These are phyloP conservation scores for Drosophila quinaria DNA, from an alignment of 2,888 invertebrate genomes.

Conservation along the genomic window DNA sequence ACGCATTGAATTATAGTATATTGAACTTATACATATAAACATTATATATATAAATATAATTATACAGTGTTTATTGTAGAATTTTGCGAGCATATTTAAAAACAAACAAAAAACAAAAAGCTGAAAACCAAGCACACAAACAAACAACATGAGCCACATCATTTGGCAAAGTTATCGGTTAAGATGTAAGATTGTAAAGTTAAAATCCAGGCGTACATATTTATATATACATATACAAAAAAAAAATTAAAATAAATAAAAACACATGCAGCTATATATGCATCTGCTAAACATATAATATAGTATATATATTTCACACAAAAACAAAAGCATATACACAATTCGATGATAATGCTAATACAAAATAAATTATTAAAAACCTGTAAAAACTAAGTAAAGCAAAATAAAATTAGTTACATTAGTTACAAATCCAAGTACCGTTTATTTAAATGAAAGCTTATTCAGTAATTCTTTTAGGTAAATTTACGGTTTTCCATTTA, in stretches of 20 bases:
- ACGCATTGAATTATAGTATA: constrained; percentile 69
- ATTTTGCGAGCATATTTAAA: constrained; percentile 78
- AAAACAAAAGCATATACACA: constrained; percentile 63
- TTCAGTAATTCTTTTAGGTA: neutral
- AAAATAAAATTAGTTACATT: constrained; percentile 82
- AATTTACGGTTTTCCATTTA: too few relatives aligned
- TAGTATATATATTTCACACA: constrained; percentile 55
- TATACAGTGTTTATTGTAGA: constrained; percentile 72
- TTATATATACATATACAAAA: constrained; percentile 75
- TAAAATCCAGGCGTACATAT: constrained; percentile 75
- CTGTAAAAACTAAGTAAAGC: constrained; percentile 80
- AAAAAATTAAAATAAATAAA: constrained; percentile 15
- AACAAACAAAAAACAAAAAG: constrained; percentile 40
- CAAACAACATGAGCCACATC: constrained; percentile 58
- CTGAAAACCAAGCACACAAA: constrained; percentile 66
- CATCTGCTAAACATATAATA: constrained; percentile 65
- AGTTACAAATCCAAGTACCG: constrained; percentile 72
- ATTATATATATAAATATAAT: constrained; percentile 45
- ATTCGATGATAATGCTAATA: constrained; percentile 73
- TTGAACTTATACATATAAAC: constrained; percentile 58
- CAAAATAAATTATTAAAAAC: constrained; percentile 73
- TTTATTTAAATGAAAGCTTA: constrained; percentile 50
- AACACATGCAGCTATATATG: constrained; percentile 69
- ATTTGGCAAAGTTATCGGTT: constrained; percentile 66
- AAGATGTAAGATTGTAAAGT: constrained; percentile 74